phyloP scores from a whole-genome alignment of 37 sponge, comb jelly and placozoan species.

The Corticium candelabrum region DNA sequence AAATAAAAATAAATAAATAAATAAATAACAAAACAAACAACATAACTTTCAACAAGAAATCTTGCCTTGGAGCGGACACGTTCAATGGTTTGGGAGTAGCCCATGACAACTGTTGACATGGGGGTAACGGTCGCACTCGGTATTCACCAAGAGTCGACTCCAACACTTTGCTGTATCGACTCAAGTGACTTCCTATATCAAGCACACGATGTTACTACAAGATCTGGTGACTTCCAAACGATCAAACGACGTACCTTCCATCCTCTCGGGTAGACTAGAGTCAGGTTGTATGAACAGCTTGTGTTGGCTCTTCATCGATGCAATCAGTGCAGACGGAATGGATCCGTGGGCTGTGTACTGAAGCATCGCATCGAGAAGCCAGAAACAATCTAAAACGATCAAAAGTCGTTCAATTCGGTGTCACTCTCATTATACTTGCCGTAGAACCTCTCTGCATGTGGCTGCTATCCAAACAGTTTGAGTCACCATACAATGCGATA shows the following conservation, averaged over 20 bases:
- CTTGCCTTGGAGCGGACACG: neutral
- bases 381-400: slow-evolving; percentile 56
- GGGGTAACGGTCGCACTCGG: slow-evolving; percentile 26
- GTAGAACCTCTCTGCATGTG: slow-evolving; percentile 63
- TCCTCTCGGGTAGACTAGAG: slow-evolving; percentile 25
- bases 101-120: slow-evolving; percentile 57
- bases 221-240: neutral
- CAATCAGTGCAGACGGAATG: slow-evolving; percentile 14
- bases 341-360: slow-evolving; percentile 27
- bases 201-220: neutral
- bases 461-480: slow-evolving; percentile 91
- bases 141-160: slow-evolving; percentile 19
- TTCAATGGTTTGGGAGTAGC: slow-evolving; percentile 64
- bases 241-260: slow-evolving; percentile 65
- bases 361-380: slow-evolving; percentile 52
- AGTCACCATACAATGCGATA: slow-evolving; percentile 83
- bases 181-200: slow-evolving; percentile 44
- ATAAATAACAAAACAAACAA: too few relatives aligned
- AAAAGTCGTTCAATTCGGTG: neutral
- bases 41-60: neutral
- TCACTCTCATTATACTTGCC: neutral
- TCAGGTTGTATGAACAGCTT: neutral
- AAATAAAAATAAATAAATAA: too few relatives aligned
- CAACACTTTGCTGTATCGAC: slow-evolving; percentile 59
- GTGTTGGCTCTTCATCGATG: slow-evolving; percentile 8